Base-by-base conservation (phyloP, 2,113 vertebrate species). In the Sinocyclocheilus anophthalmus region DNA sequence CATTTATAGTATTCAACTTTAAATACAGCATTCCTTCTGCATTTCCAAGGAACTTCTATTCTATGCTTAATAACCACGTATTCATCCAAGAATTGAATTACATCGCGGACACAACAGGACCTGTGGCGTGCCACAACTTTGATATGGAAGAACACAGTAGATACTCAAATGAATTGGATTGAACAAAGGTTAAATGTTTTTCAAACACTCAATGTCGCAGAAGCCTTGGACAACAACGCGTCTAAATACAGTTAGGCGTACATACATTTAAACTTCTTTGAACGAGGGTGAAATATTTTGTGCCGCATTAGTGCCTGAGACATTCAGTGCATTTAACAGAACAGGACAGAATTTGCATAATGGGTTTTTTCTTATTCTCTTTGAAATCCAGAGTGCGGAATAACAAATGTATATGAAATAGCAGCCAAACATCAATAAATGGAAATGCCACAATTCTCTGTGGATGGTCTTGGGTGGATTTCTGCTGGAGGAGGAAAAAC, bases 311-410 rank as follows among this genome's bases (percentile, higher is more conserved):
- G 92, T 91, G 91, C 89, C 76, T 88, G 89, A 94, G 93, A 92
- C 91, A 92, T 92, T 93, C 91, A 93, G 93, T 93, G 93, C 92
- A 73, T 94, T 94, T 92, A 95, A 94, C 93, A 92, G 93, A 95
- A 94, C 92, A 94, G 92, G 93, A 92, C 89, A 89, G 87, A 92
- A 95, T 95, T 95, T 94, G 94, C 94, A 95, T 95, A 95, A 95
- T 93, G 88, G 91, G 89, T 92, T 91, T 93, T 93, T 92, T 93
- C 90, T 45, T 80, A 95, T 95, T 95, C 94, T 90, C 93, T 95
- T 95, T 95, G 94, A 95, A 95, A 94, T 95, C 93, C 93, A 91
- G 89, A 93, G 93, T 91, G 90, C 91, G 90, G 94, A 94, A 95
- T 95, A 94, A 93, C 93, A 94, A 94, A 95, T 94, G 93, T 94